Conservation (phyloP, 2,888 invertebrate species). For the Brachypterus glaber region DNA sequence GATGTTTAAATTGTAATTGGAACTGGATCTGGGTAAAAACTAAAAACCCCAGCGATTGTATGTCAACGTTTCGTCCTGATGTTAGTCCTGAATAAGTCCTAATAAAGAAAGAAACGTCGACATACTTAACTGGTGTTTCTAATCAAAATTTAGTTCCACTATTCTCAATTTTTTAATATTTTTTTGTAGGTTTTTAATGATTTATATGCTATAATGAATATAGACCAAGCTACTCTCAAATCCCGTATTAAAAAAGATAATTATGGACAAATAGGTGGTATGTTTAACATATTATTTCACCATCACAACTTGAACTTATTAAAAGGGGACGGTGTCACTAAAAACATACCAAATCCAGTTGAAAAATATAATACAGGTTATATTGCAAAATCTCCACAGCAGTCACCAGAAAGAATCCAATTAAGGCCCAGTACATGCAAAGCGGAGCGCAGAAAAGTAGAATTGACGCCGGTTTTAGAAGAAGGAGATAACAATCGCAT, state of each 20-base stretch:
- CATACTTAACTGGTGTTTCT: constrained; percentile 1
- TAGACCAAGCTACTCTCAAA: constrained; percentile 41
- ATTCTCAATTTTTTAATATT: background rate
- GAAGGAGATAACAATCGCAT: too few relatives aligned
- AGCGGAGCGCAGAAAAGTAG: constrained; percentile 1
- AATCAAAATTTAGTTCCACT: constrained; percentile 6
- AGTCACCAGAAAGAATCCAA: constrained; percentile 14
- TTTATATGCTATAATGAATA: constrained; percentile 44
- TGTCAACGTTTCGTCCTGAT: too few relatives aligned
- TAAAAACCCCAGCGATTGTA: too few relatives aligned
- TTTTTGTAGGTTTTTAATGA: constrained; percentile 39
- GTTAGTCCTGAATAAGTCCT: too few relatives aligned
- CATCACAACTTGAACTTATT: constrained; percentile 23
- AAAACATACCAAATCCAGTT: constrained; percentile 19
- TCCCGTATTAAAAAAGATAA: constrained; percentile 46
- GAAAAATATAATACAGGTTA: constrained; percentile 19
- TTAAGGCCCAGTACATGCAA: too few relatives aligned
- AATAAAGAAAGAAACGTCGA: too few relatives aligned
- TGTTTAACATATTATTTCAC: constrained; percentile 49
- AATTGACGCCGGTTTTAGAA: background rate
- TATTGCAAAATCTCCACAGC: constrained; percentile 15
- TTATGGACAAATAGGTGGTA: constrained; percentile 50
- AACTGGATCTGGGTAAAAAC: too few relatives aligned
- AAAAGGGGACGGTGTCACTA: constrained; percentile 28
- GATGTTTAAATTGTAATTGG: too few relatives aligned